Percentiles rank a stretch among this genome's conserved stretches.
Evolutionary conservation across 2,888 invertebrate species (phyloP).

Genomic region (Eledona agricola): DNA sequence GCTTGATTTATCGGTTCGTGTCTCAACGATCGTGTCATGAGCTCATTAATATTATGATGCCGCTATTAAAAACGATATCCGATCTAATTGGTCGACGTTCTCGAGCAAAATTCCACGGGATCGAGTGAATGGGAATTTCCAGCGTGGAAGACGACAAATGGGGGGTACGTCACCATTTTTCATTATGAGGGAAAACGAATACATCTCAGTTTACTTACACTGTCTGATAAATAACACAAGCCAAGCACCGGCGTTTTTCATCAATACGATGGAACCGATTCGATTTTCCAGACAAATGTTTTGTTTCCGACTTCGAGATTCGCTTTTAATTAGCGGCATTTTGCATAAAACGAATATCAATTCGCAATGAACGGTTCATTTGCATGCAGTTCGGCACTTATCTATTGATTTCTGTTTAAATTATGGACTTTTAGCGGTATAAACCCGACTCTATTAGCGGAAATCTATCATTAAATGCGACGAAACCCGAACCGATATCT

Average conservation of each 20-base stretch:
- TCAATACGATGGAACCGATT: constrained; percentile 12
- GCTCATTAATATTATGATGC: constrained; percentile 5
- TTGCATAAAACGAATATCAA: constrained; percentile 32
- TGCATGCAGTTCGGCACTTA: constrained; percentile 22
- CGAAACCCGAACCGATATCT: too few species aligned
- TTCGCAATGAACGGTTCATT: constrained; percentile 28
- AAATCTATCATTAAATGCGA: too few species aligned
- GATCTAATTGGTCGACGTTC: constrained; percentile 14
- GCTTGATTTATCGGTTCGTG: constrained; percentile 16
- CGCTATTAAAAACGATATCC: constrained; percentile 6
- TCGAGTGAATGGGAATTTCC: constrained; percentile 14
- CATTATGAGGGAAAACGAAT: constrained; percentile 24
- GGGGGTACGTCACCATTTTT: constrained; percentile 17
- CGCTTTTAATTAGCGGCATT: constrained; percentile 27
- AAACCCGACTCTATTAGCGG: constrained; percentile 16
- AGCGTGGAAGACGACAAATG: constrained; percentile 17
- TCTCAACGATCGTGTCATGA: constrained; percentile 1
- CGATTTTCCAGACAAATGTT: too few species aligned
- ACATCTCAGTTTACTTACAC: constrained; percentile 14
- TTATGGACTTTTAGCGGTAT: constrained; percentile 22
- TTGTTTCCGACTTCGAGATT: constrained; percentile 24
- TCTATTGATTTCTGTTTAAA: constrained; percentile 25
- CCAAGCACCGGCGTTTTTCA: constrained; percentile 14
- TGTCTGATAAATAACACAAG: constrained; percentile 23
- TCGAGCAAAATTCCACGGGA: constrained; percentile 5